Percentiles rank a stretch among this genome's conserved stretches.
These are phyloP conservation scores for Pseudotriccus pelzelni DNA, from an alignment of 2,797 vertebrate species.

Conservation along the genomic window DNA sequence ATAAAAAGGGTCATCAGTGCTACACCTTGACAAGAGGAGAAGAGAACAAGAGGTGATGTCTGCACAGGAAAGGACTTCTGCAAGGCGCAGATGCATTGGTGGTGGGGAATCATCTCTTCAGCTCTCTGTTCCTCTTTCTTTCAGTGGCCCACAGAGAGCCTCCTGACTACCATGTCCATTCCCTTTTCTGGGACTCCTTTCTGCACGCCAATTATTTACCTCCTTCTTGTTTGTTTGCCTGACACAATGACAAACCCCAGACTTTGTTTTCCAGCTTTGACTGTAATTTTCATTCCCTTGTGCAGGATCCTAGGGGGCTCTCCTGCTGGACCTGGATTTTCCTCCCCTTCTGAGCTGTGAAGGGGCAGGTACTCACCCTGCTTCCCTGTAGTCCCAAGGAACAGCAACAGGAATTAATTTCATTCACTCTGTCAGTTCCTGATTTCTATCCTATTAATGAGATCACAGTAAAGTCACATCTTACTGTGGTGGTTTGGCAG, in stretches of 20 bases:
- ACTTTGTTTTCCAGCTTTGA: not conserved
- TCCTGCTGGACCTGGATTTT: not conserved
- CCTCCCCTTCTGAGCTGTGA: not conserved
- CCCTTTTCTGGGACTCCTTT: not conserved
- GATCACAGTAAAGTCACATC: not conserved
- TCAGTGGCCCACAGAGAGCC: not conserved
- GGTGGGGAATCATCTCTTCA: not conserved
- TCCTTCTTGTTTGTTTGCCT: not conserved
- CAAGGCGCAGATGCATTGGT: not conserved
- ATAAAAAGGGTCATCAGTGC: not conserved
- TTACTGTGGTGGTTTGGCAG: not conserved
- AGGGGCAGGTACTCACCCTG: not conserved
- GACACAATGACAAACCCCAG: not conserved
- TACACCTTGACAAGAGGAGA: rapidly evolving
- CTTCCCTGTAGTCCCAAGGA: not conserved
- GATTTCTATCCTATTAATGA: not conserved
- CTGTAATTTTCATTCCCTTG: not conserved
- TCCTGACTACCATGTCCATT: rapidly evolving
- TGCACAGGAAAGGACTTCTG: not conserved
- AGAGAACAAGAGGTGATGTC: not conserved
- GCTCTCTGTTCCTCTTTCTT: not conserved
- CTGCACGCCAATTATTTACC: not conserved
- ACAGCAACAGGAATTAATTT: not conserved
- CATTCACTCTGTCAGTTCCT: not conserved
- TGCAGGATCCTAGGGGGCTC: not conserved